Evolutionary conservation across 2,888 invertebrate species (phyloP).

Genomic region (Dyspetes luteomarginatus): DNA sequence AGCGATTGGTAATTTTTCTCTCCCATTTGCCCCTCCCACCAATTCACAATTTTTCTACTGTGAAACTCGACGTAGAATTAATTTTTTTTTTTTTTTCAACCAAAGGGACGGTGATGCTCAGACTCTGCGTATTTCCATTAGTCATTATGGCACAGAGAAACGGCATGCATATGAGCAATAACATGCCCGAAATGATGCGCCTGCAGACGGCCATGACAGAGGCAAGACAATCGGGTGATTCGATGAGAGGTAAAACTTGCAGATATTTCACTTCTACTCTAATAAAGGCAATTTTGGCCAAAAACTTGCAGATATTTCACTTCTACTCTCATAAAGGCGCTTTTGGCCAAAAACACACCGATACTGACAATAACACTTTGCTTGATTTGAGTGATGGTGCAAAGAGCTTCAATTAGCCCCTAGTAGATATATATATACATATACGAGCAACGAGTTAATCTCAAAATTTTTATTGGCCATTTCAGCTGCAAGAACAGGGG

Average conservation of each 20-base stretch:
- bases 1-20: conserved; percentile 89
- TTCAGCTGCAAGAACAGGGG: conserved; percentile 88
- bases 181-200: conserved; percentile 93
- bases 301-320: neutral
- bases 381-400: too few species aligned
- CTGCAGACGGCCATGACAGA: conserved; percentile 94
- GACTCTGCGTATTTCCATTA: conserved; percentile 92
- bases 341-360: neutral
- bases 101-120: conserved; percentile 89
- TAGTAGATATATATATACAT: too few species aligned
- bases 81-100: conserved; percentile 19
- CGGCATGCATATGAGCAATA: conserved; percentile 91
- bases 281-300: too few species aligned
- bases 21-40: too few species aligned
- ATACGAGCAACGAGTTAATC: too few species aligned
- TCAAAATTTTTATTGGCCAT: neutral
- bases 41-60: neutral
- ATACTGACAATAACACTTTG: too few species aligned
- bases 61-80: neutral
- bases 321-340: too few species aligned
- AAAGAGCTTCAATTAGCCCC: too few species aligned
- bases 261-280: neutral
- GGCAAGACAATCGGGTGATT: conserved; percentile 93
- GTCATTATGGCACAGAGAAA: conserved; percentile 93
- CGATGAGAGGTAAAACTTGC: conserved; percentile 86